Percentiles rank a stretch among this genome's conserved stretches.
Evolutionary conservation across 1,140 invertebrate species (phyloP).

Genomic region (Zaprionus capensis): DNA sequence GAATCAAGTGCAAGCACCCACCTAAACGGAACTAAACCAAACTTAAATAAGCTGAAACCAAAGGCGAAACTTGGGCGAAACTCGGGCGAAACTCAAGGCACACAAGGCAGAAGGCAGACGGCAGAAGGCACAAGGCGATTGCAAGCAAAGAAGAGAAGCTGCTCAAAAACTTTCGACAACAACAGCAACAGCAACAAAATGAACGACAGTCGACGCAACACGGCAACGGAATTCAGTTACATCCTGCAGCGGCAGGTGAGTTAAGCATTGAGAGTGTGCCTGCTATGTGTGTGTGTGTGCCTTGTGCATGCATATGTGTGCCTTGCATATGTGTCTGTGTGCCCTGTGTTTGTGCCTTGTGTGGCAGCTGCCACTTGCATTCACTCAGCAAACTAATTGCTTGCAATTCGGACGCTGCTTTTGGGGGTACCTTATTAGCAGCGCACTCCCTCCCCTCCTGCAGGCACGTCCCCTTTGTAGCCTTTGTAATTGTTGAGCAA

Average conservation of each 20-base stretch:
- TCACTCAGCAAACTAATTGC: conserved; percentile 34
- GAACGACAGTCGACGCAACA: conserved; percentile 82
- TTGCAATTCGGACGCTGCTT: conserved; percentile 31
- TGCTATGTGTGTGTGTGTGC: neutral
- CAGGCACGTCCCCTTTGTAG: neutral
- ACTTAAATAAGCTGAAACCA: conserved; percentile 14
- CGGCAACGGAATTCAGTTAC: conserved; percentile 83
- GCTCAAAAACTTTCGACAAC: conserved; percentile 56
- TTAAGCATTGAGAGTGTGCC: neutral
- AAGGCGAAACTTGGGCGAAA: conserved; percentile 31
- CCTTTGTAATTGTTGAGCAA: conserved; percentile 56
- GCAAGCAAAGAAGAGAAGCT: conserved; percentile 42
- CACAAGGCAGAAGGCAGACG: too few relatives aligned
- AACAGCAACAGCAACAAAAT: conserved; percentile 56
- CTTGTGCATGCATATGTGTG: neutral
- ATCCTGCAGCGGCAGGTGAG: conserved; percentile 83
- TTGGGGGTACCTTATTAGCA: conserved; percentile 21
- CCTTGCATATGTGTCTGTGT: neutral
- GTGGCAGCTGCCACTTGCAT: conserved; percentile 3
- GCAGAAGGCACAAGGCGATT: neutral
- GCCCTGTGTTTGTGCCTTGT: neutral
- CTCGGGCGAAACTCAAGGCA: conserved; percentile 28
- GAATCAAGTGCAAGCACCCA: conserved; percentile 57
- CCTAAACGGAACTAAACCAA: conserved; percentile 44
- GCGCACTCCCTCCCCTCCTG: neutral